Evolutionary conservation across 2,888 invertebrate species (phyloP).

Genomic region (Schizaphis graminum): DNA sequence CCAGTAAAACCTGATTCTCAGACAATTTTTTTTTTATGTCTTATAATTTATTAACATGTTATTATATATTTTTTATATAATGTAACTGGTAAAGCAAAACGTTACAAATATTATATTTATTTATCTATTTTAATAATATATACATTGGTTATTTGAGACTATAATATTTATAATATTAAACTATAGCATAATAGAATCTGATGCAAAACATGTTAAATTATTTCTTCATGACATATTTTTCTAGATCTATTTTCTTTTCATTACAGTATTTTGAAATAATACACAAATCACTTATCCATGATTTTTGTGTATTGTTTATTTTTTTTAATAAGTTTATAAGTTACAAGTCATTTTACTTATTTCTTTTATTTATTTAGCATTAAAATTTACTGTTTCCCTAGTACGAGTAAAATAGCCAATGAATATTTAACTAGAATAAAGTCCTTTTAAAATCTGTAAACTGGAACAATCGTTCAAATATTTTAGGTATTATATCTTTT

Average conservation of each 20-base stretch:
- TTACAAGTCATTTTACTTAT: not conserved
- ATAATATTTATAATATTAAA: not conserved
- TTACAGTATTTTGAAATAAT: not conserved
- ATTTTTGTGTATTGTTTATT: not conserved
- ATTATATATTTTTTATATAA: not conserved
- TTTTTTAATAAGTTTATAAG: not conserved
- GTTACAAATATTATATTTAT: not conserved
- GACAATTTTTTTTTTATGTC: not conserved
- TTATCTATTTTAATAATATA: not conserved
- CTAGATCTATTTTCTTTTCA: not conserved
- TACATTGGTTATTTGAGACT: not conserved
- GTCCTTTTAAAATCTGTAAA: not conserved
- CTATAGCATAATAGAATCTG: not conserved
- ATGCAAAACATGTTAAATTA: not conserved
- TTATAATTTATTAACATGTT: not conserved
- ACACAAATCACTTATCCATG: not conserved
- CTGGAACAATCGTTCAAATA: not conserved
- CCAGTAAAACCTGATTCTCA: not conserved
- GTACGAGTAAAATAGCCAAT: not conserved
- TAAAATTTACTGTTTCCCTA: not conserved
- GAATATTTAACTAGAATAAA: not conserved
- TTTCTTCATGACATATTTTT: not conserved
- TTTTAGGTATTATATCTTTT: not conserved
- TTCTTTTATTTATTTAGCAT: not conserved
- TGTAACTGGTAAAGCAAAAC: not conserved